Base-by-base conservation (phyloP, 1,140 invertebrate genomes). In the Eciton burchellii region DNA sequence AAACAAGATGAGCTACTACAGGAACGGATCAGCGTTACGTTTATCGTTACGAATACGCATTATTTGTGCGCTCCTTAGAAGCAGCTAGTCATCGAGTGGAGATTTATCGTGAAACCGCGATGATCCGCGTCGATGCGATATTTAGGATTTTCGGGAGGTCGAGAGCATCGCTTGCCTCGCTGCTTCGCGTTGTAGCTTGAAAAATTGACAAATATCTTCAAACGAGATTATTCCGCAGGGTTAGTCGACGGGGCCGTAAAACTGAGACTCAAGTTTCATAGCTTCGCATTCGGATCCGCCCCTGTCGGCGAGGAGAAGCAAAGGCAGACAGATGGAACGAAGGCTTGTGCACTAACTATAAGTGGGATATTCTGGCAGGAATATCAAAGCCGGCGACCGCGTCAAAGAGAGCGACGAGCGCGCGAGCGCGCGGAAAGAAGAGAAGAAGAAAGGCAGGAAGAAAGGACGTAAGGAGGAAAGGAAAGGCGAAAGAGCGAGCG, bases 321-420 rank as follows among this genome's bases (percentile, higher is more conserved):
- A 43, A 35, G 45, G 68, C 63, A 29, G 62, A 81, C 47, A 63
- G 81, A 70, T 77, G 81, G 79, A 81, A 74, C 81, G 66, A 63
- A 82, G 54, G 84, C 49, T 66, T 74, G 84, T 87, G 60, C 81
- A 81, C 84, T 82, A 90, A 87, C 85, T 86, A 66, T 86, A 86
- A 89, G 89, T 86, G 89, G 86, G 89, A 91, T 92, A 92, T 92
- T 92, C 90, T 92, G 91, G 91, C 90, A 92, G 88, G 83, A 91
- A 91, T 92, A 92, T 92, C 91, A 92, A 92, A 92, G 91, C 88
- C 84, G 82, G 77, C 35, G 84, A 60, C 82, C 74, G 87, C 90
- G 86, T 92, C 91, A 92, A 92, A 92, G 91, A 90, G 88, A 83
- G 76, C 83, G 84, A 54, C 21, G 26, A 43, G 56, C 60, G 41